Conservation (phyloP, 2,113 vertebrate genomes). For the Callithrix jacchus region DNA sequence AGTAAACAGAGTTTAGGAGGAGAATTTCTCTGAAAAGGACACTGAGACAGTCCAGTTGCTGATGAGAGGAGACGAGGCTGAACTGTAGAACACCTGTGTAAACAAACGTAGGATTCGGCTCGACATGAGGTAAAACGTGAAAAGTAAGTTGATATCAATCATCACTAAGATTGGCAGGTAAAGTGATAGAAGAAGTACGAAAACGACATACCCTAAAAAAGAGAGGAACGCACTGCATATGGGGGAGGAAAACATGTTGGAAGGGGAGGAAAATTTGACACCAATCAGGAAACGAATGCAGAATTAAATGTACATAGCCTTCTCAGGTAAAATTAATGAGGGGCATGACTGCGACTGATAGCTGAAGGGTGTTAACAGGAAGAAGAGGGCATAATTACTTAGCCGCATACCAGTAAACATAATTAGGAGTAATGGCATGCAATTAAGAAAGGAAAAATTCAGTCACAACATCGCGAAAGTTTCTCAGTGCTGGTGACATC, state of each 20-base stretch:
- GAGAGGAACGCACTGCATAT: not conserved
- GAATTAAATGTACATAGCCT: constrained; percentile 62
- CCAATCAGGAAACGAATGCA: constrained; percentile 42
- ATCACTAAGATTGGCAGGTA: not conserved
- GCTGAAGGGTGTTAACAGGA: constrained; percentile 75
- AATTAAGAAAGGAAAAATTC: constrained; percentile 76
- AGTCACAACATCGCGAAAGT: constrained; percentile 68
- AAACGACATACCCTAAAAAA: not conserved
- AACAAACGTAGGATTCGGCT: not conserved
- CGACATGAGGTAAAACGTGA: not conserved
- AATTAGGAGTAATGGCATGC: constrained; percentile 74
- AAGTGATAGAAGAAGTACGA: not conserved
- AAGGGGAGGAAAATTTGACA: constrained; percentile 40
- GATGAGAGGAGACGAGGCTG: not conserved
- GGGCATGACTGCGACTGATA: constrained; percentile 61
- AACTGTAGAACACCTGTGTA: not conserved
- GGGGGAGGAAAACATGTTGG: not conserved
- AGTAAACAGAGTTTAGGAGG: not conserved
- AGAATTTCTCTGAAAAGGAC: not conserved
- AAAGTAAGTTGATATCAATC: not conserved
- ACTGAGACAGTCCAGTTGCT: not conserved
- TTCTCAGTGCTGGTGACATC: constrained; percentile 56
- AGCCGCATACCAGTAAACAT: constrained; percentile 70
- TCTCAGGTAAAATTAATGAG: constrained; percentile 72
- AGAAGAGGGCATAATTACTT: constrained; percentile 68